A percentile compares a stretch with the other conserved stretches of the same genome.
These are phyloP conservation scores for Drosophila anceps DNA, from an alignment of 2,888 invertebrate genomes.

Conservation along the genomic window DNA sequence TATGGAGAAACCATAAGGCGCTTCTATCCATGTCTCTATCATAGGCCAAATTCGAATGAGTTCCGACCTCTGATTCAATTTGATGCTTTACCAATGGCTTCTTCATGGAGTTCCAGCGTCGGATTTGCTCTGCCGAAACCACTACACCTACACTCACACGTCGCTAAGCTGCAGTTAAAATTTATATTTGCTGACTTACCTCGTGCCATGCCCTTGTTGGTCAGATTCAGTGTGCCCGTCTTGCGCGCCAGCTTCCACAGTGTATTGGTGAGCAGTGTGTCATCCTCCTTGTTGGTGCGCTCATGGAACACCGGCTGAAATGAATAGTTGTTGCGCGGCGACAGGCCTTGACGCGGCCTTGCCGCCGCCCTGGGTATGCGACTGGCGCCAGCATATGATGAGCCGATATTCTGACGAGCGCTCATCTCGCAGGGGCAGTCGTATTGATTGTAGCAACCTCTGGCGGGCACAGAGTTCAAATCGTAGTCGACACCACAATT, in stretches of 20 bases:
- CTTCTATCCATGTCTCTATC: constrained; percentile 56
- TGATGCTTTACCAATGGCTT: neutral
- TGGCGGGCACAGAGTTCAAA: constrained; percentile 5
- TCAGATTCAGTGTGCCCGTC: constrained; percentile 92
- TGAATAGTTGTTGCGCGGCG: constrained; percentile 67
- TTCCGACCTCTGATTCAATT: neutral
- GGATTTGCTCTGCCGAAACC: constrained; percentile 48
- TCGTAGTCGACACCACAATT: constrained; percentile 27
- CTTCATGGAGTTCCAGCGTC: constrained; percentile 48
- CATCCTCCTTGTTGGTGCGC: constrained; percentile 87
- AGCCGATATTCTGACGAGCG: constrained; percentile 5
- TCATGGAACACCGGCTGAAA: constrained; percentile 89
- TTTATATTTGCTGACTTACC: constrained; percentile 86
- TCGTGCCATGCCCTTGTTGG: constrained; percentile 90
- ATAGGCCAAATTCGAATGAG: neutral
- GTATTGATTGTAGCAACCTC: constrained; percentile 37
- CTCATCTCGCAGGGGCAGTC: constrained; percentile 43
- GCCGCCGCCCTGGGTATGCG: constrained; percentile 55
- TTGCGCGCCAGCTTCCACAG: constrained; percentile 92
- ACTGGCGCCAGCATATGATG: constrained; percentile 27
- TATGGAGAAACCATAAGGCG: constrained; percentile 65
- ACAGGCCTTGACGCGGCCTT: constrained; percentile 44
- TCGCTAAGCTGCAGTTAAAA: neutral
- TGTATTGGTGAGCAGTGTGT: constrained; percentile 89
- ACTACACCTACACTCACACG: constrained; percentile 36